phyloP scores from a whole-genome alignment of 2,797 vertebrate genomes.

The Xenops minutus region DNA sequence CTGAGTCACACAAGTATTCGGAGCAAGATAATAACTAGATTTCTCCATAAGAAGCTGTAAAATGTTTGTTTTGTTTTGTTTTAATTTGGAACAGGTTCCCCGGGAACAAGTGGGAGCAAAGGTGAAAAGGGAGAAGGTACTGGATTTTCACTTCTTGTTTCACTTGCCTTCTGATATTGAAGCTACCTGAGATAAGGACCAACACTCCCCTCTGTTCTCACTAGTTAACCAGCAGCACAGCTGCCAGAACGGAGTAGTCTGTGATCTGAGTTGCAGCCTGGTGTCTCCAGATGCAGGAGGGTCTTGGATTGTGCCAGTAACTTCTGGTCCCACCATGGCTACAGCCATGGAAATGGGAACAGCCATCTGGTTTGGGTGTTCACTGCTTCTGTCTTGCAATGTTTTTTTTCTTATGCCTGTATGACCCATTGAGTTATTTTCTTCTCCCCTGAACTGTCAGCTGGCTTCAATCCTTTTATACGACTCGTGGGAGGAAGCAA shows the following conservation, averaged over 20 bases:
- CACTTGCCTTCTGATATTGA: neutral
- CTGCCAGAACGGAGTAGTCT: accelerated
- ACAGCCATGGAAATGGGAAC: neutral
- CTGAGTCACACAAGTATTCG: neutral
- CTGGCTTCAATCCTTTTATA: accelerated
- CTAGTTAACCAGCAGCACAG: neutral
- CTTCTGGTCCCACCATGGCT: neutral
- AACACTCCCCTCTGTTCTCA: accelerated
- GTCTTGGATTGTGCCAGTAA: neutral
- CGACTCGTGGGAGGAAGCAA: neutral
- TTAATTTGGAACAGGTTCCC: slow-evolving; percentile 12
- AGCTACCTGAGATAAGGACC: neutral
- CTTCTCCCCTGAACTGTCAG: neutral
- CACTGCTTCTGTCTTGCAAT: neutral
- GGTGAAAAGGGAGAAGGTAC: slow-evolving; percentile 63
- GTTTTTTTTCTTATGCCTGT: neutral
- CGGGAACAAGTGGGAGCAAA: slow-evolving; percentile 27
- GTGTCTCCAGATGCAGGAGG: neutral
- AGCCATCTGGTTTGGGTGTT: neutral
- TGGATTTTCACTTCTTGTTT: neutral
- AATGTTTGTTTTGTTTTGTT: neutral
- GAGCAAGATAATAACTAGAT: neutral
- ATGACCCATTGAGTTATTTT: neutral
- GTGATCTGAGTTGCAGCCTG: neutral
- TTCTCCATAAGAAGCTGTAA: neutral